Conservation (phyloP, 2,888 invertebrate genomes). For the Chesias legatella region DNA sequence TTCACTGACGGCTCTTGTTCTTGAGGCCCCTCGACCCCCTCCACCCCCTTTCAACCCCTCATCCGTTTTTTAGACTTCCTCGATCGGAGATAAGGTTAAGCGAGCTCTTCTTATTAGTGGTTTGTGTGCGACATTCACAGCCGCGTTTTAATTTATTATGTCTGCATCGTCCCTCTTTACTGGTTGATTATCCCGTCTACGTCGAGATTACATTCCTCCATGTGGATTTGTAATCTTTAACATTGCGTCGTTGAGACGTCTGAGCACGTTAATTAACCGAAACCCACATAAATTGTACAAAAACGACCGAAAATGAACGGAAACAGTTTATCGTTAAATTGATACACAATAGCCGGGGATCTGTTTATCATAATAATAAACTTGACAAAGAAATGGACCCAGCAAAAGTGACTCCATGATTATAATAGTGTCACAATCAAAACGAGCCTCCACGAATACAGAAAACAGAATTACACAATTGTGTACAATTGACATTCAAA, state of each 20-base stretch:
- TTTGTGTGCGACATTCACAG: constrained; percentile 63
- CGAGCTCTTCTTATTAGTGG: constrained; percentile 75
- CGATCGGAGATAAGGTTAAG: constrained; percentile 78
- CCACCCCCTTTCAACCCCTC: constrained; percentile 49
- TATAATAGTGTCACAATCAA: constrained; percentile 71
- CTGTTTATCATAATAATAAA: constrained; percentile 74
- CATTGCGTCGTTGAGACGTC: neutral
- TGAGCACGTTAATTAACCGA: constrained; percentile 33
- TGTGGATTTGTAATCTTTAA: constrained; percentile 1
- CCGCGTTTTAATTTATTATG: constrained; percentile 60
- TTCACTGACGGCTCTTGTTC: constrained; percentile 81
- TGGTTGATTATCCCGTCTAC: constrained; percentile 24
- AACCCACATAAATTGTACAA: constrained; percentile 26
- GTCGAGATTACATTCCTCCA: constrained; percentile 10
- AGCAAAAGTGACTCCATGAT: constrained; percentile 72
- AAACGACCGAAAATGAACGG: constrained; percentile 48
- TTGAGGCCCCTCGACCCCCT: constrained; percentile 56
- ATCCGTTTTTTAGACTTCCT: constrained; percentile 77
- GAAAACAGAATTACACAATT: constrained; percentile 78
- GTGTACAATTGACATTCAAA: constrained; percentile 80
- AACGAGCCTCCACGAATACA: constrained; percentile 76
- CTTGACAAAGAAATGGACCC: constrained; percentile 60
- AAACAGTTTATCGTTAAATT: constrained; percentile 59
- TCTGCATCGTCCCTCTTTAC: constrained; percentile 32
- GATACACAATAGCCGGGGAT: constrained; percentile 58